Percentiles rank a stretch among this genome's conserved stretches.
phyloP scores from a whole-genome alignment of 2,888 invertebrate genomes.

The Pelosia muscerda region DNA sequence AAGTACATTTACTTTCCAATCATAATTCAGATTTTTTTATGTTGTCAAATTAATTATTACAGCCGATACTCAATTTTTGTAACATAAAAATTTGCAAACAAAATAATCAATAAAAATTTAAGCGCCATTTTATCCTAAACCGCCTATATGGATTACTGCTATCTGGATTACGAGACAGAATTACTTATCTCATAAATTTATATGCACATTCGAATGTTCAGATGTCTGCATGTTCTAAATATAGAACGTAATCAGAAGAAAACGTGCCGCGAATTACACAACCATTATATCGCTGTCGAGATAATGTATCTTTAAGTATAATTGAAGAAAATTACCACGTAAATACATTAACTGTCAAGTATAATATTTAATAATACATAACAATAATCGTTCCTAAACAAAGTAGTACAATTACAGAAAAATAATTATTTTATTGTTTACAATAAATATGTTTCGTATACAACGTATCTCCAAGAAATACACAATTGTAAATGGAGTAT shows the following conservation, averaged over 20 bases:
- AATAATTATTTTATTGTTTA: too few species aligned
- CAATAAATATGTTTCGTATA: too few species aligned
- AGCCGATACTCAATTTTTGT: background rate
- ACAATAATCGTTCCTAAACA: background rate
- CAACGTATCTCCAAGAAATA: too few species aligned
- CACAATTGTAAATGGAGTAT: too few species aligned
- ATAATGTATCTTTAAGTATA: slow-evolving; percentile 39
- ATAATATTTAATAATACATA: background rate
- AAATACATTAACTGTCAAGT: slow-evolving; percentile 22
- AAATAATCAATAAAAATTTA: background rate
- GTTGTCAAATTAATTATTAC: background rate
- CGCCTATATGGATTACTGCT: background rate
- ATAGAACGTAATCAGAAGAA: slow-evolving; percentile 39
- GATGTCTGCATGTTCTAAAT: slow-evolving; percentile 27
- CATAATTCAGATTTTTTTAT: background rate
- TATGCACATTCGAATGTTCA: slow-evolving; percentile 18
- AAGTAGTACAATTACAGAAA: too few species aligned
- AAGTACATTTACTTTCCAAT: background rate
- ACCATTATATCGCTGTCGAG: slow-evolving; percentile 31
- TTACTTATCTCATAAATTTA: slow-evolving; percentile 11
- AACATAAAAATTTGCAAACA: background rate
- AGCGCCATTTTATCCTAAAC: background rate
- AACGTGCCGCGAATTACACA: slow-evolving; percentile 33
- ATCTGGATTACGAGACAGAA: background rate
- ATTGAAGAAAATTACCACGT: slow-evolving; percentile 42